Conservation (phyloP, 2,113 vertebrate genomes). For the Emydura subglobosa region DNA sequence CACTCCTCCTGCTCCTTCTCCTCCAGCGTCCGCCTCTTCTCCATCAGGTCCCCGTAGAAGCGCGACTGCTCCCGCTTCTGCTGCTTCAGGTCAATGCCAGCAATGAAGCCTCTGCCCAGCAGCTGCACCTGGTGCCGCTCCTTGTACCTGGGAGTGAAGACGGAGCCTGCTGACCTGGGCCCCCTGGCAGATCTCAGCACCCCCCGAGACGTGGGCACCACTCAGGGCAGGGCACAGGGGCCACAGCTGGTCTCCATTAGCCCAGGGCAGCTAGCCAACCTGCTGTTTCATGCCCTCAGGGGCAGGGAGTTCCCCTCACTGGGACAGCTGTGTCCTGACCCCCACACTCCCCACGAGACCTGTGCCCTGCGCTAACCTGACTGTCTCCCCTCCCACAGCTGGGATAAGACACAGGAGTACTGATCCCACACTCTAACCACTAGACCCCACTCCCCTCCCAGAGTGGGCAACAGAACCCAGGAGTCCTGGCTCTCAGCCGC, state of each 20-base stretch:
- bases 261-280: background rate
- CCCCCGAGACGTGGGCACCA: background rate
- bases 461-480: background rate
- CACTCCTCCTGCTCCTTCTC: constrained; percentile 99
- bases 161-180: background rate
- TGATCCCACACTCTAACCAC: background rate
- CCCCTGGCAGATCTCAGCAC: background rate
- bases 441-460: background rate
- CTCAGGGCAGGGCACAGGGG: background rate
- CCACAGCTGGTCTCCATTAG: background rate
- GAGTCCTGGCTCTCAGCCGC: background rate
- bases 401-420: background rate
- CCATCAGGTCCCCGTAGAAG: constrained; percentile 98
- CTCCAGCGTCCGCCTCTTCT: constrained; percentile 94
- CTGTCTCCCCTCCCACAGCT: background rate
- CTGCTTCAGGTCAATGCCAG: constrained; percentile 96
- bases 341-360: background rate
- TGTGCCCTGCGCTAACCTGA: background rate
- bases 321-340: background rate
- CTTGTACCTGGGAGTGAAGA: constrained; percentile 86
- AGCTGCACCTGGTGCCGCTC: constrained; percentile 96
- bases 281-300: background rate
- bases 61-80: constrained; percentile 96
- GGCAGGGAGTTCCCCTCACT: background rate
- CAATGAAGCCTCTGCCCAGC: constrained; percentile 95